Evolutionary conservation across 2,888 invertebrate genomes (phyloP), one percentile per base, ranked within the genome.

Genomic region (Lydus trimaculatus): DNA sequence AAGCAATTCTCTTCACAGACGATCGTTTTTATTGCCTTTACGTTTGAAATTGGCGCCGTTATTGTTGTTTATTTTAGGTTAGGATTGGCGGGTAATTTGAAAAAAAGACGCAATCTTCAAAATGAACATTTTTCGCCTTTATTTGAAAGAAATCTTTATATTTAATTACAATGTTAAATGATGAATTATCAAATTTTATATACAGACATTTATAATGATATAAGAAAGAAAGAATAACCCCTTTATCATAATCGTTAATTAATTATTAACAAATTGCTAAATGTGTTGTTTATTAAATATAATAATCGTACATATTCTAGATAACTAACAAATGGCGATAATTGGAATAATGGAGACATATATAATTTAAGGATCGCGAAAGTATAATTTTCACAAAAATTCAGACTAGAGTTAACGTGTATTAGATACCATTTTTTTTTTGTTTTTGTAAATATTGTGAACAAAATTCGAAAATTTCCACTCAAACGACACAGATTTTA

Each of bases 141-240:
- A 56, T 56, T 56, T 56, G 56, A 56, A 56, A 13, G 20, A 52
- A 52, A n/a, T n/a, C n/a, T 28, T 28, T 3, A 43, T 17, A 25
- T 56, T 25, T 15, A 25, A 25, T 56, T 56, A 56, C 56, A 56
- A 25, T 56, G 25, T 48, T 56, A 56, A 56, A 56, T 56, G 56
- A 56, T 56, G 23, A 11, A 48, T 48, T 20, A 20, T 48, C 43
- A 52, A 11, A 20, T 23, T 52, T 52, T 56, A 56, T 56, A 56
- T 56, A 56, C 56, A 56, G 25, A 56, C 56, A 56, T 56, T 56
- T n/a, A 43, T 43, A 15, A 56, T 56, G 56, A 25, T 8, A 20
- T 15, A 17, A 43, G 43, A 13, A 56, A 56, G 11, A 25, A 56
- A 56, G 11, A 56, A 25, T 56, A 56, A 25, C 13, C 25, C 56